phyloP scores from a whole-genome alignment of 2,888 invertebrate genomes.

The Chymomyza procnemis region DNA sequence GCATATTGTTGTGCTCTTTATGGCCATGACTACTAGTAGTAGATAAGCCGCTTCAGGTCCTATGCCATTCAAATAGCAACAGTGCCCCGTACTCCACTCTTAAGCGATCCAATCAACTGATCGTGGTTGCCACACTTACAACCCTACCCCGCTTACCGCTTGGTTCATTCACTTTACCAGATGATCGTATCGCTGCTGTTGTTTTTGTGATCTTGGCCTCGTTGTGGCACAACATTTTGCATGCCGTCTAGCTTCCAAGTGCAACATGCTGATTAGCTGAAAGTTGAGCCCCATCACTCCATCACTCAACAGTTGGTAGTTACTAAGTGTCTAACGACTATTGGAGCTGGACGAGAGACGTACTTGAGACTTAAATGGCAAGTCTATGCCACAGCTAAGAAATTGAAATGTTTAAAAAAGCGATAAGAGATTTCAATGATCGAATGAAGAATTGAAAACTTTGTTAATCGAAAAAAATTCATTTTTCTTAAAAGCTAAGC shows the following conservation, averaged over 20 bases:
- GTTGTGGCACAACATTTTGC: background rate
- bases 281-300: conserved; percentile 13
- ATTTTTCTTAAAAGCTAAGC: too few relatives aligned
- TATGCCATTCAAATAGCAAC: background rate
- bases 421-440: too few relatives aligned
- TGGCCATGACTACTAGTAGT: conserved; percentile 1
- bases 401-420: too few relatives aligned
- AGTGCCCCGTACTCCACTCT: background rate
- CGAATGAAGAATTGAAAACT: too few relatives aligned
- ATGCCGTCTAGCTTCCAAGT: conserved; percentile 4
- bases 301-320: background rate
- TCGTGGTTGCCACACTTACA: conserved; percentile 3
- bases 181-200: conserved; percentile 3
- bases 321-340: background rate
- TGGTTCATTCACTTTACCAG: conserved; percentile 2
- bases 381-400: background rate
- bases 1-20: conserved; percentile 5
- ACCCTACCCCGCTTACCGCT: too few relatives aligned
- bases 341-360: background rate
- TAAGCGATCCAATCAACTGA: conserved; percentile 12
- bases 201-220: conserved; percentile 21
- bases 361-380: background rate
- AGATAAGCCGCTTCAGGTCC: conserved; percentile 1
- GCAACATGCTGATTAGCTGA: conserved; percentile 37
- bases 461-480: too few relatives aligned